Percentiles rank a stretch among this genome's conserved stretches.
These are phyloP conservation scores for Alfaro cultratus DNA, from an alignment of 2,797 vertebrate genomes.

Conservation along the genomic window DNA sequence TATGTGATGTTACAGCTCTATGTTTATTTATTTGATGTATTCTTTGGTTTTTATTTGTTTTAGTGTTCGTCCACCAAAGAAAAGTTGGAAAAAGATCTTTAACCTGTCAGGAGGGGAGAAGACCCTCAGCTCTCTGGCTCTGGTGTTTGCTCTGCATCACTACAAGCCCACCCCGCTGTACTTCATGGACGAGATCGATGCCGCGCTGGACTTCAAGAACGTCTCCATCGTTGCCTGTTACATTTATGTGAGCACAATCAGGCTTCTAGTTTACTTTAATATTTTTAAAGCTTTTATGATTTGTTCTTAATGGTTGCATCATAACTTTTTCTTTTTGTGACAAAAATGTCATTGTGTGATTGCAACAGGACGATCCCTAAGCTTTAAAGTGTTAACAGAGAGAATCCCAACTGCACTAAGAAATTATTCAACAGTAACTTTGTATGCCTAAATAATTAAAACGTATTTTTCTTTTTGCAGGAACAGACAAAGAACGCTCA, in stretches of 20 bases:
- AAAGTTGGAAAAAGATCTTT: constrained; percentile 99
- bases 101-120: constrained; percentile 98
- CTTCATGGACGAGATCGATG: constrained; percentile 99
- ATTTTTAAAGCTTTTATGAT: neutral
- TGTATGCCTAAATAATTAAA: neutral
- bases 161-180: constrained; percentile 97
- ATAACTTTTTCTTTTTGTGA: too few relatives aligned
- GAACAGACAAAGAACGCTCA: constrained; percentile 99
- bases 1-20: neutral
- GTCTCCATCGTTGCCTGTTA: constrained; percentile 97
- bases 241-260: constrained; percentile 88
- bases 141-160: constrained; percentile 97
- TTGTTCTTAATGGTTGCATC: too few relatives aligned
- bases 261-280: neutral
- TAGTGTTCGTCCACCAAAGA: constrained; percentile 97
- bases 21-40: neutral
- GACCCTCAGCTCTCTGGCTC: constrained; percentile 94
- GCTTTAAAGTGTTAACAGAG: neutral
- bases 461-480: constrained; percentile 72
- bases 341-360: neutral
- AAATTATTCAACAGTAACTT: neutral
- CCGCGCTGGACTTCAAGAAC: constrained; percentile 97
- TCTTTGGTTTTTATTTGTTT: too few relatives aligned
- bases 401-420: neutral
- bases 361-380: neutral